phyloP scores from a whole-genome alignment of 2,113 vertebrate species.

The Apteryx owenii region DNA sequence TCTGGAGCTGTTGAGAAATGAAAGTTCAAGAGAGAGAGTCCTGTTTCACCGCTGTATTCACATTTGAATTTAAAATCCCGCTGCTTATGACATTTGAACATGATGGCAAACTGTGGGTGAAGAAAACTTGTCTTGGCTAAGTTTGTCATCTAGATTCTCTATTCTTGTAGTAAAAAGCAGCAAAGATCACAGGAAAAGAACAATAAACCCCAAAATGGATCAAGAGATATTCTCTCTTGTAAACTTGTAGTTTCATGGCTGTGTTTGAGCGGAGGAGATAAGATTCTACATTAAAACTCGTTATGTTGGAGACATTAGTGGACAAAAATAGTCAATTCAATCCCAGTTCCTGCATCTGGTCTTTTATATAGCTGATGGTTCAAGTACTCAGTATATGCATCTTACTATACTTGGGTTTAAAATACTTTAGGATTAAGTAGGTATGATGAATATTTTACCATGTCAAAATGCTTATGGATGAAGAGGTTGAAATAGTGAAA shows the following conservation, averaged over 20 bases:
- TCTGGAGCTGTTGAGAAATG: neutral
- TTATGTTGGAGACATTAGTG: neutral
- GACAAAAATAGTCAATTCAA: neutral
- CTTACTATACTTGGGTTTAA: neutral
- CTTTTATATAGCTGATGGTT: neutral
- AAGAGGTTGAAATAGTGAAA: slow-evolving; percentile 32
- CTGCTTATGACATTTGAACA: neutral
- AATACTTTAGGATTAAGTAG: neutral
- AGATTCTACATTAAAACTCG: neutral
- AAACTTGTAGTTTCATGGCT: neutral
- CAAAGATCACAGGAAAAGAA: neutral
- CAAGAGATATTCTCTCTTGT: neutral
- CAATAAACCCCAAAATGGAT: neutral
- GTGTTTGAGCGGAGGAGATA: neutral
- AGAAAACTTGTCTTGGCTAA: neutral
- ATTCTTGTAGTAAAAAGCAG: neutral
- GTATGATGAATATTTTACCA: slow-evolving; percentile 24
- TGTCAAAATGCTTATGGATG: slow-evolving; percentile 4
- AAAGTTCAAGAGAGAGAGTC: neutral
- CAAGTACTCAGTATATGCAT: neutral
- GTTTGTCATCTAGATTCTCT: neutral
- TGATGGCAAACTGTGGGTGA: neutral
- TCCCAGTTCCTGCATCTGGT: neutral
- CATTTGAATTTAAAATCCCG: neutral
- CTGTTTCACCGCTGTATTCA: neutral